A percentile compares a stretch with the other conserved stretches of the same genome.
These are phyloP conservation scores for Macroramphosus scolopax DNA, from an alignment of 2,797 vertebrate species.

Conservation along the genomic window DNA sequence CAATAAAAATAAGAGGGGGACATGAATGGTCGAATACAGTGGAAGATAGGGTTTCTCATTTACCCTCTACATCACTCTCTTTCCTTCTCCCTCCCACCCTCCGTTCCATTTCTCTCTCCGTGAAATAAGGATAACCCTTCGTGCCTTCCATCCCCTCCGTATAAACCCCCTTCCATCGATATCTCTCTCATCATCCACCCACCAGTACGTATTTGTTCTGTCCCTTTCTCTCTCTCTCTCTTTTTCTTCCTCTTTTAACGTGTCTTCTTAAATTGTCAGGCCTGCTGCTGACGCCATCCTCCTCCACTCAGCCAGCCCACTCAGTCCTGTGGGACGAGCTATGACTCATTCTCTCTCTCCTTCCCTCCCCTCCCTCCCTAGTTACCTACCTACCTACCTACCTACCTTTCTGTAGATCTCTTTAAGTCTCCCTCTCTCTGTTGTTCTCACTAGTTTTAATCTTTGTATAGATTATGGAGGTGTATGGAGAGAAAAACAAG, in stretches of 20 bases:
- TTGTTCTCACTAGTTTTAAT: conserved; percentile 32
- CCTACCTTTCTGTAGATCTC: conserved; percentile 56
- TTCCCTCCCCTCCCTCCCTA: conserved; percentile 52
- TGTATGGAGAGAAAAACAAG: conserved; percentile 15
- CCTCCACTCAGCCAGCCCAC: conserved; percentile 80
- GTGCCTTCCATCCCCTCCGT: conserved; percentile 42
- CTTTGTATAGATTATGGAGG: conserved; percentile 28
- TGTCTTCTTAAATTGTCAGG: conserved; percentile 75
- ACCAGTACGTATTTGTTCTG: conserved; percentile 39
- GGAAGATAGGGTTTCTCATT: conserved; percentile 61
- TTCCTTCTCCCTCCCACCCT: conserved; percentile 37
- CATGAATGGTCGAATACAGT: conserved; percentile 26
- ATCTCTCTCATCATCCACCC: conserved; percentile 52
- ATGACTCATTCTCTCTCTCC: conserved; percentile 80
- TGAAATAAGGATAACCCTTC: conserved; percentile 64
- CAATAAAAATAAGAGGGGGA: background rate
- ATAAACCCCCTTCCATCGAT: conserved; percentile 52
- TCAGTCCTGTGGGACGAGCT: conserved; percentile 80
- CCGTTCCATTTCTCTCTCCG: conserved; percentile 12
- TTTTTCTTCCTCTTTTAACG: conserved; percentile 65
- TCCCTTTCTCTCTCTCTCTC: conserved; percentile 27
- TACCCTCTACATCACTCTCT: conserved; percentile 46
- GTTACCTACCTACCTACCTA: conserved; percentile 47
- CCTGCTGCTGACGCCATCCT: conserved; percentile 79
- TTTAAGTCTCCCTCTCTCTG: conserved; percentile 38